phyloP scores from a whole-genome alignment of 2,113 vertebrate genomes.

The rat (Rattus norvegicus) region GRCr8 NC_086026.1:126021501-126022000 shows the following conservation, averaged over 20 bases:
- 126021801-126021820: slow-evolving; percentile 39
- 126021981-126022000: not conserved
- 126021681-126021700: not conserved
- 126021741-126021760: slow-evolving; percentile 7
- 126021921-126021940: slow-evolving; percentile 12
- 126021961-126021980: not conserved
- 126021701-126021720: not conserved
- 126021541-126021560: not conserved
- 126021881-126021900: not conserved
- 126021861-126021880: not conserved
- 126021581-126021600: not conserved
- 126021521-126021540: not conserved
- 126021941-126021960: not conserved
- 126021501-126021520: not conserved
- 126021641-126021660: not conserved
- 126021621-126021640: slow-evolving; percentile 15
- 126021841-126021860: not conserved
- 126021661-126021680: not conserved
- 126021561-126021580: not conserved
- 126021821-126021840: not conserved
- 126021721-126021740: not conserved
- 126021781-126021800: slow-evolving; percentile 12
- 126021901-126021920: slow-evolving; percentile 26
- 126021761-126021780: slow-evolving; percentile 38
- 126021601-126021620: not conserved